Base-by-base conservation (phyloP, 2,888 invertebrate species). In the Platerodrilus igneus region DNA sequence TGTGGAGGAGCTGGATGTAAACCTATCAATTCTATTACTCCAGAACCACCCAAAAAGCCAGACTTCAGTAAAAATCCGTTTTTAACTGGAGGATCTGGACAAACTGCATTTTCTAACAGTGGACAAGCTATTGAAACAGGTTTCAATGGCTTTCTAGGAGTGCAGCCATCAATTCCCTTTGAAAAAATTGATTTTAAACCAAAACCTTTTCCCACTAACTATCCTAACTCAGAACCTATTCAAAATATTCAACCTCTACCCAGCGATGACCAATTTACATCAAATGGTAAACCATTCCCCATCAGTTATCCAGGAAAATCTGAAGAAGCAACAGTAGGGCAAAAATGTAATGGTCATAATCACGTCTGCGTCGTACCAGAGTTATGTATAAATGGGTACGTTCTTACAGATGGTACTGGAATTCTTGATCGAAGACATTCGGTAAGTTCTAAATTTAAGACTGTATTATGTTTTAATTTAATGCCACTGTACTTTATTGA, bases 321-420 rank as follows among this genome's bases (percentile, higher is more conserved):
- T n/a, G n/a, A n/a, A n/a, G n/a, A n/a, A n/a, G n/a, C n/a, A n/a
- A n/a, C n/a, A n/a, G n/a, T n/a, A n/a, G n/a, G n/a, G n/a, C n/a
- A 30, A 53, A 70, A 73, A 8, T 83, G 83, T 55, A 68, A 67
- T 44, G 79, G 77, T 1, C 66, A 71, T 31, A 77, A 76, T 4
- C 75, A 73, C 57, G 68, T 77, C 25, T 83, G 83, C 59, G 80
- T 81, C 1, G 65, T 70, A 1, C 77, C 74, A 45, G 63, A 74
- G 1, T 70, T 75, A 50, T 83, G 83, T 58, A 61, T 70, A 45
- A 76, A 80, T 44, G 83, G 83, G 13, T 72, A 77, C 1, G 73
- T 75, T 39, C 73, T 69, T 57, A 68, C 64, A 3, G 71, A 73
- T 40, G 73, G 72, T 6, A 70, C 69, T 20, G 71, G 68, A 23